Base-by-base conservation (phyloP, 2,888 invertebrate genomes). In the Nezara viridula region DNA sequence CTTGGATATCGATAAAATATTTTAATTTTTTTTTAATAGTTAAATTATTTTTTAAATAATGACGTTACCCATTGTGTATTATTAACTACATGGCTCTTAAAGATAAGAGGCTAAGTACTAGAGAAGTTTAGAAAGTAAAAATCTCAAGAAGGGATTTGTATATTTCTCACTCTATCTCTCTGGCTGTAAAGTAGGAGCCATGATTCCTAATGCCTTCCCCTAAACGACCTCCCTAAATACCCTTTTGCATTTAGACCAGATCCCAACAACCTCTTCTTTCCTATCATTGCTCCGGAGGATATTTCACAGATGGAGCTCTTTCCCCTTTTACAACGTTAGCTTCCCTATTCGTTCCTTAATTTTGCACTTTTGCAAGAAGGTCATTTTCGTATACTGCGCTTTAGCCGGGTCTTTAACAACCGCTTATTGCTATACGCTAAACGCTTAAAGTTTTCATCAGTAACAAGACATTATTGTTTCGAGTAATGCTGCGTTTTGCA, bases 201-300 rank as follows among this genome's bases (percentile, higher is more conserved):
- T 40, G 81, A 81, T 81, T 81, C 81, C 81, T 81, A 81, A 81
- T 81, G 81, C 81, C 44, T n/a, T 44, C 47, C 81, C 44, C 44
- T n/a, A 81, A 81, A 81, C 81, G 81, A 81, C 81, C 81, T 81
- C n/a, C 81, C 81, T 81, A 81, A 81, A 81, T 81, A 81, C 81
- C 81, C 44, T 40, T 81, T 81, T 81, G 81, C 81, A 81, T 81
- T 81, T 81, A 81, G 44, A 81, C 81, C 81, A 81, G 81, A 40
- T 81, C 81, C 81, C 44, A 81, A 81, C 44, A 81, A 81, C 81
- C 81, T 44, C 81, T 81, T 81, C 81, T 81, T 81, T 81, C 81
- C 81, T 81, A 81, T 47, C 81, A n/a, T 81, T 81, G 81, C 81
- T 5, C n/a, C 24, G 2, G 81, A 24, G 81, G 44, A 81, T 44